Base-by-base conservation (phyloP, 2,797 vertebrate species). In the Spheniscus humboldti region DNA sequence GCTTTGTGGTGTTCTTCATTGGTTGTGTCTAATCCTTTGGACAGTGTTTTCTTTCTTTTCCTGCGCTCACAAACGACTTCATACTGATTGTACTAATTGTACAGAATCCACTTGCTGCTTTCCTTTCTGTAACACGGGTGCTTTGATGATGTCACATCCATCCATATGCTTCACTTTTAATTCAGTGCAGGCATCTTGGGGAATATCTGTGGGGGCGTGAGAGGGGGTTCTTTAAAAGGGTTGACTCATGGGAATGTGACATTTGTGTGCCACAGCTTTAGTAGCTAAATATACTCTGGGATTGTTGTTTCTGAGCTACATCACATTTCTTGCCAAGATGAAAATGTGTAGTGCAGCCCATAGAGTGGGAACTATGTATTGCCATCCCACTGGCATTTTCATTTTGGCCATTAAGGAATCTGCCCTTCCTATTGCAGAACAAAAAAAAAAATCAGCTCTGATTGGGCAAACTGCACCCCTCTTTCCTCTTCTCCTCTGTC, bases 251-350 rank as follows among this genome's bases (percentile, higher is more conserved):
- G 96, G 97, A 98, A 97, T 98, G 98, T 98, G 98, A 98, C 98
- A 98, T 98, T 97, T 97, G 97, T 98, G 98, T 97, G 94, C 98
- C 95, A 97, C 93, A 96, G 98, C 98, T 98, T 98, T 97, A 97
- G 98, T 98, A 98, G 98, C 98, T 98, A 98, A 99, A 98, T 99
- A 99, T 99, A 99, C 99, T 99, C 98, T 99, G 98, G 98, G 98
- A 98, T 98, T 98, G 96, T 96, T 97, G 95, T 97, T 97, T 94
- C 95, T 91, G 62, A 97, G 93, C 96, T 90, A 73, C 91, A 86
- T 81, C 77, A 69, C 56, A 86, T 96, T 97, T 96, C 91, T 96
- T 97, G 25, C 94, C 88, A 96, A 96, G 95, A 97, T 94, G 74
- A 97, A 98, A 98, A 97, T 83, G 66, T 93, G 91, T 76, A 94